Base-by-base conservation (phyloP, 2,113 vertebrate species). In the Heptranchias perlo region DNA sequence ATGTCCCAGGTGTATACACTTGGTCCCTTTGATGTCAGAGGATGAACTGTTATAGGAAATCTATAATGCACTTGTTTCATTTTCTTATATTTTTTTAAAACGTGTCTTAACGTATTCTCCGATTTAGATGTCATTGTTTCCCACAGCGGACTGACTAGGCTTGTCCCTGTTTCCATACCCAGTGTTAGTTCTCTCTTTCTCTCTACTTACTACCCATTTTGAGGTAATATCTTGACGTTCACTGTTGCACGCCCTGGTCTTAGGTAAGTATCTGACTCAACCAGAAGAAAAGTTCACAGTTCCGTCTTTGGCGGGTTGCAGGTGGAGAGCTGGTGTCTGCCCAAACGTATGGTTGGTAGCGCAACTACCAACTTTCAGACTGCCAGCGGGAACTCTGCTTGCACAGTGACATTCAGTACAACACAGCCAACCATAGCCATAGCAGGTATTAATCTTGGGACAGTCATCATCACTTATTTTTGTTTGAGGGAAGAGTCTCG, bases 241-340 rank as follows among this genome's bases (percentile, higher is more conserved):
- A 23, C 64, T 67, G 18, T 28, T 47, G 39, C 92, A 94, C n/a
- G 21, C 64, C 64, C 23, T 52, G 65, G 94, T 47, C 58, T 62
- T 52, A 95, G 94, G 94, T 95, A 95, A 95, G 94, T 95, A 95
- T 95, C 65, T 69, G 94, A 73, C n/a, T 65, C 21, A 16, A 35
- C 61, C 61, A 18, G 39, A 35, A 3, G n/a, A 10, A n/a, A 39
- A 94, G n/a, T 94, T 94, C 28, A 47, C 23, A n/a, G 64, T 69
- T 95, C 8, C 28, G 25, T 65, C 21, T 52, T 52, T 10, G 49
- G 44, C 31, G 31, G 44, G 65, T 69, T 69, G 47, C 44, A 35
- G 44, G 28, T 95, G 25, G 8, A 47, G 10, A 16, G 13, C 54
- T 54, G 28, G 49, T 58, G 52, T 58, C 87, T 47, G 11, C n/a